Evolutionary conservation across 2,113 vertebrate species (phyloP), one percentile per base, ranked within the genome.

Genomic region (Laticauda colubrina): DNA sequence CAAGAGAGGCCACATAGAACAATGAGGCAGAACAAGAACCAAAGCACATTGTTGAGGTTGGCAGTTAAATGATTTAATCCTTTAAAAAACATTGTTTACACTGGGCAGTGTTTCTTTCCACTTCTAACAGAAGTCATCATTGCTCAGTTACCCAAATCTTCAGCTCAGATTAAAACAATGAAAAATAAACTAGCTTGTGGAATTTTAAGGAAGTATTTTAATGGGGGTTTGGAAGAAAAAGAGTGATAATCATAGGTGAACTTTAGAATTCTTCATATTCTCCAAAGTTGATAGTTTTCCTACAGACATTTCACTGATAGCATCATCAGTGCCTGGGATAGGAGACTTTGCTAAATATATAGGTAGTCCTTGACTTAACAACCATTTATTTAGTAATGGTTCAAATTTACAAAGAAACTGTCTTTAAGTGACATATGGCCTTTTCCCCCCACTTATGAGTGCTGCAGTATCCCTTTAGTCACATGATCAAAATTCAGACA

Each of bases 101-200:
- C 56, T 29, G 90, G 14, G 3, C 29, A 12, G 20, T 45, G 57
- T 43, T 90, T 56, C 18, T 24, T 90, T 39, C 85, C 34, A 69
- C 24, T 55, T 48, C 87, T 3, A 56, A 10, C 57, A 45, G 43
- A 59, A 29, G 34, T 48, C 51, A 57, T 7, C 56, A 61, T 93
- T 4, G 69, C 10, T 75, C 51, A 14, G 4, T 64, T n/a, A 26
- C 43, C 4, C 57, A 8, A 57, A 34, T 75, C 56, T 64, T 34
- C 29, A 61, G 5, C 12, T 51, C 34, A n/a, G 59, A 48, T 23
- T 89, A 59, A 57, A 51, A 5, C 1, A 0, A 0, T 75, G 9
- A 15, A n/a, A 54, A 56, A 3, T 87, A 39, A 24, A 15, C 7
- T 1, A 1, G 0, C 18, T 29, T 1, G 2, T 2, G 11, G 55